phyloP scores from a whole-genome alignment of 2,888 invertebrate genomes.

The Heteromurus nitidus region DNA sequence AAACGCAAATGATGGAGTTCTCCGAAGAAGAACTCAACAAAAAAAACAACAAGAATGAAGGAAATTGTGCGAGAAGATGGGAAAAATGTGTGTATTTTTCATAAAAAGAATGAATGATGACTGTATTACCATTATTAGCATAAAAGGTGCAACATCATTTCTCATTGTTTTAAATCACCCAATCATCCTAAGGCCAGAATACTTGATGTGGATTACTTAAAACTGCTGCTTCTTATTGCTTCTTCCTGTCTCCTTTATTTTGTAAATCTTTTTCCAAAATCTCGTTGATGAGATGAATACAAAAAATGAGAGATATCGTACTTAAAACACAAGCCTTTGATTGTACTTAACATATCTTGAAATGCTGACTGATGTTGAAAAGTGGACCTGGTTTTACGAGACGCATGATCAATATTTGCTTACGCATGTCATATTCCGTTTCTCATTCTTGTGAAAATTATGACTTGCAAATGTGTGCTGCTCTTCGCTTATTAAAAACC shows the following conservation, averaged over 20 bases:
- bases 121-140: constrained; percentile 26
- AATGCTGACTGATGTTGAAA: neutral
- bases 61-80: neutral
- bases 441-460: neutral
- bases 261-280: no score
- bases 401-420: constrained; percentile 29
- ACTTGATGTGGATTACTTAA: no score
- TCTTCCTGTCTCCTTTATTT: no score
- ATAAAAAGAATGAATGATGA: constrained; percentile 23
- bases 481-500: neutral
- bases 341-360: neutral
- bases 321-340: neutral
- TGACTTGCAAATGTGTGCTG: constrained; percentile 15
- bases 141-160: constrained; percentile 32
- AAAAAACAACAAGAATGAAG: neutral
- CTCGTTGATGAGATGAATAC: neutral
- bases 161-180: constrained; percentile 26
- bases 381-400: constrained; percentile 18
- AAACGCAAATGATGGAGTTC: neutral
- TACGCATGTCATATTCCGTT: neutral
- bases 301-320: neutral
- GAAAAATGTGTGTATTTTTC: neutral
- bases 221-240: no score
- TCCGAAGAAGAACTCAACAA: neutral
- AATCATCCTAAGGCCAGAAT: no score